phyloP scores from a whole-genome alignment of 1,140 invertebrate species.

The Conus betulinus region DNA sequence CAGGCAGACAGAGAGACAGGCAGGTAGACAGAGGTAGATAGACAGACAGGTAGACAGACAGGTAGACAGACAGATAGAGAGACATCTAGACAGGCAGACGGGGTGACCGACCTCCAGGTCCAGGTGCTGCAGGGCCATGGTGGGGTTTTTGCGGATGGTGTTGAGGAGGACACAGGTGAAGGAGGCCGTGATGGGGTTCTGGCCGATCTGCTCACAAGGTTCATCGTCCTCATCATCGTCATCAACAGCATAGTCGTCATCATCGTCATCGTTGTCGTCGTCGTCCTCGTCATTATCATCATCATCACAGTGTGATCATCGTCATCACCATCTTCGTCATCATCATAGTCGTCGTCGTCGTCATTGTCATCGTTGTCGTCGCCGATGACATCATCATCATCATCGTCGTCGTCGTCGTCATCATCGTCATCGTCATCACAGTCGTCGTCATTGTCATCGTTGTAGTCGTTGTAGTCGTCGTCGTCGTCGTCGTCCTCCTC shows the following conservation, averaged over 20 bases:
- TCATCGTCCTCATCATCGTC: not conserved
- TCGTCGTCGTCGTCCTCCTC: too few species aligned
- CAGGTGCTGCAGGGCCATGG: constrained; percentile 52
- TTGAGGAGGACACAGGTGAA: constrained; percentile 61
- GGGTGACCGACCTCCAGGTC: constrained; percentile 53
- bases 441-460: too few species aligned
- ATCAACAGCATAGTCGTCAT: not conserved
- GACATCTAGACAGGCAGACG: not conserved
- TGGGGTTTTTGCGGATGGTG: constrained; percentile 44
- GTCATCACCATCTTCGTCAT: too few species aligned
- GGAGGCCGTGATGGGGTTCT: constrained; percentile 63
- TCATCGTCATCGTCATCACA: too few species aligned
- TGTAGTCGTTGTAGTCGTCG: too few species aligned
- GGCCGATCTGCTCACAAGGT: constrained; percentile 32
- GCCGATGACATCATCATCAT: too few species aligned
- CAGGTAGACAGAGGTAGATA: not conserved
- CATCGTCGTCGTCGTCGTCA: too few species aligned
- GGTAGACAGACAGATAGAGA: not conserved
- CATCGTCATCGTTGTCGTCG: not conserved
- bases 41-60: too few species aligned
- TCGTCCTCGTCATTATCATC: too few species aligned
- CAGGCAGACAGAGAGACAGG: not conserved
- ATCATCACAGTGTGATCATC: too few species aligned
- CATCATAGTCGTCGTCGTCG: too few species aligned
- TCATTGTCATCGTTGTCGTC: too few species aligned